Evolutionary conservation across 2,888 invertebrate species (phyloP).

Genomic region (Lamellibrachia columna): DNA sequence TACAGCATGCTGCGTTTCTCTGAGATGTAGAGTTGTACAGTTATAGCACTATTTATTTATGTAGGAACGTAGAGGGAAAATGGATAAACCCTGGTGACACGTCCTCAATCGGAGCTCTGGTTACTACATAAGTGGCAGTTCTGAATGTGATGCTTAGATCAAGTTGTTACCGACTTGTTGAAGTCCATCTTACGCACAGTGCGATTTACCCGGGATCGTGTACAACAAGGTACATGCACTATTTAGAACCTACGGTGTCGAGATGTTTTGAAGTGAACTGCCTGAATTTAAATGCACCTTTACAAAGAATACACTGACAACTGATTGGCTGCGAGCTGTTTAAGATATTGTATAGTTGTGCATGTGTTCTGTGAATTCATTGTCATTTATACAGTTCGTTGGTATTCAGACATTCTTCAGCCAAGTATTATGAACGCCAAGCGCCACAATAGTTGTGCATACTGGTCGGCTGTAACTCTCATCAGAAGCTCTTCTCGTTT

Average conservation of each 20-base stretch:
- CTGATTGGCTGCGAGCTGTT: background rate
- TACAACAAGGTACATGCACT: background rate
- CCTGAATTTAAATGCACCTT: background rate
- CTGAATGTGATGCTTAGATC: background rate
- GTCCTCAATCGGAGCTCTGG: background rate
- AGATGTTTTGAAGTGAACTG: background rate
- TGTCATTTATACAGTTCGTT: conserved; percentile 7
- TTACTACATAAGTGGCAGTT: background rate
- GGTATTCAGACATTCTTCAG: background rate
- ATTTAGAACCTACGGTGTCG: background rate
- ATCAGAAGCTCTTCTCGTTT: background rate
- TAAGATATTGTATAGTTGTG: conserved; percentile 10
- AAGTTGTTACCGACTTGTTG: background rate
- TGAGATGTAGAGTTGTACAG: background rate
- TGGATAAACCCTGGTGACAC: conserved; percentile 4
- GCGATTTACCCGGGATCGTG: background rate
- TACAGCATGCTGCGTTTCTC: background rate
- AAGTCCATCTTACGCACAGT: background rate
- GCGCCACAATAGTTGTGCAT: background rate
- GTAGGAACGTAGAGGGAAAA: background rate
- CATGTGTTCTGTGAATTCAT: conserved; percentile 16
- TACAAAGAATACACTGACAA: background rate
- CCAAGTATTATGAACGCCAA: background rate
- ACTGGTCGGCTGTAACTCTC: background rate
- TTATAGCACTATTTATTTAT: conserved; percentile 5